phyloP scores from a whole-genome alignment of 2,797 vertebrate species.

The Neosilurus hyrtlii region DNA sequence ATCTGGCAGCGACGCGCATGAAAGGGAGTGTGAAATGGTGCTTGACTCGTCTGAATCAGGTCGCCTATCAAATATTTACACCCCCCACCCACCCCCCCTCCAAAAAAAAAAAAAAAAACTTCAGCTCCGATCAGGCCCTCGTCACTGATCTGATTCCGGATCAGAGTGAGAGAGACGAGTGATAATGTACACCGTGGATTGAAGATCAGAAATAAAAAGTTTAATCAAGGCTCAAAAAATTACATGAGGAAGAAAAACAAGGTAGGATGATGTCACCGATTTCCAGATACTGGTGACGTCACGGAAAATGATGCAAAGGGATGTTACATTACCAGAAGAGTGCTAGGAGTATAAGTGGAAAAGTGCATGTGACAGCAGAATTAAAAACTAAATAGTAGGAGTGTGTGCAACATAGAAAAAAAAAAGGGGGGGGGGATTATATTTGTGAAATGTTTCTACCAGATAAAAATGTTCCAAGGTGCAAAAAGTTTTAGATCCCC shows the following conservation, averaged over 20 bases:
- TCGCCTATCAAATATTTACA: constrained; percentile 61
- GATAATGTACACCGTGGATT: not conserved
- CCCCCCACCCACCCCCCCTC: not conserved
- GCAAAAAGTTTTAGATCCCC: not conserved
- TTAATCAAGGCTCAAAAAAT: constrained; percentile 4
- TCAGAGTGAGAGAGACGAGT: constrained; percentile 9
- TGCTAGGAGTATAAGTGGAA: not conserved
- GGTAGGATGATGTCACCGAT: not conserved
- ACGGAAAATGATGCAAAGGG: not conserved
- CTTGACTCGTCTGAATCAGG: constrained; percentile 56
- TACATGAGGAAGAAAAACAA: not conserved
- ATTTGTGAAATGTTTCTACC: no score
- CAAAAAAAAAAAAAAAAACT: constrained; percentile 49
- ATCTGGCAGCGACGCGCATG: constrained; percentile 50
- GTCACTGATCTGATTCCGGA: constrained; percentile 41
- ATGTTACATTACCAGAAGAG: constrained; percentile 5
- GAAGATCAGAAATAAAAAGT: not conserved
- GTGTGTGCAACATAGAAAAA: no score
- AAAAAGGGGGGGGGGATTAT: no score
- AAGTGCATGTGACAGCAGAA: not conserved
- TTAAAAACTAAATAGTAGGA: no score
- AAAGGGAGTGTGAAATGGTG: constrained; percentile 56
- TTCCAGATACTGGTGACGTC: not conserved
- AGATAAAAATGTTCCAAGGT: not conserved
- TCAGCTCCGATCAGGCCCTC: constrained; percentile 43